These are phyloP conservation scores for Triplophysa bombifrons DNA, from an alignment of 2,797 vertebrate species.

Conservation along the genomic window DNA sequence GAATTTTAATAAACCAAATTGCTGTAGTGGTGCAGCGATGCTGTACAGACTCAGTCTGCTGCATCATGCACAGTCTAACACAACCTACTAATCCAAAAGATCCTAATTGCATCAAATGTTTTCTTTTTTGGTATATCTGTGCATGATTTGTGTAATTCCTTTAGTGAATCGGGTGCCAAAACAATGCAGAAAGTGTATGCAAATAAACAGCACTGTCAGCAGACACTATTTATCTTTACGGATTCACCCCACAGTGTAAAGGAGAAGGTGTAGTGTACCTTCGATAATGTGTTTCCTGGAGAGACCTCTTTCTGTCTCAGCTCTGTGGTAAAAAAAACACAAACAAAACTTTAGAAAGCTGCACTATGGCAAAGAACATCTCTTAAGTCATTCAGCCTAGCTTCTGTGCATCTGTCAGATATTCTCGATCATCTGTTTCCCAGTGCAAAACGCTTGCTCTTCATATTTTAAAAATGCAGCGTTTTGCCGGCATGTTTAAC, in stretches of 20 bases:
- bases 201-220: not conserved
- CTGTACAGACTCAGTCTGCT: not conserved
- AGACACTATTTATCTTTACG: not conserved
- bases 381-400: slow-evolving; percentile 7
- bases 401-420: not conserved
- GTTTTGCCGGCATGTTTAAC: slow-evolving; percentile 24
- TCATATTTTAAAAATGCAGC: not conserved
- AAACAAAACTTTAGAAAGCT: slow-evolving; percentile 10
- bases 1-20: not conserved
- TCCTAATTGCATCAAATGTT: not conserved
- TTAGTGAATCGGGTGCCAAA: not conserved
- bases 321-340: slow-evolving; percentile 45
- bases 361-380: not conserved
- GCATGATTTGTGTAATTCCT: not conserved
- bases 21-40: not conserved
- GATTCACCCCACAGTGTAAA: not conserved
- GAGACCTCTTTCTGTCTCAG: slow-evolving; percentile 53
- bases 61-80: not conserved
- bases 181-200: not conserved
- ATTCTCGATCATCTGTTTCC: slow-evolving; percentile 11
- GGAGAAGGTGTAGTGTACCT: slow-evolving; percentile 26
- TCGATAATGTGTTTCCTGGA: slow-evolving; percentile 59
- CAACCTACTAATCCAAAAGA: not conserved
- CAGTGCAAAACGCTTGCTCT: slow-evolving; percentile 6
- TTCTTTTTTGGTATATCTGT: not conserved